Conservation (phyloP, 2,113 vertebrate species). For the Bubo bubo region DNA sequence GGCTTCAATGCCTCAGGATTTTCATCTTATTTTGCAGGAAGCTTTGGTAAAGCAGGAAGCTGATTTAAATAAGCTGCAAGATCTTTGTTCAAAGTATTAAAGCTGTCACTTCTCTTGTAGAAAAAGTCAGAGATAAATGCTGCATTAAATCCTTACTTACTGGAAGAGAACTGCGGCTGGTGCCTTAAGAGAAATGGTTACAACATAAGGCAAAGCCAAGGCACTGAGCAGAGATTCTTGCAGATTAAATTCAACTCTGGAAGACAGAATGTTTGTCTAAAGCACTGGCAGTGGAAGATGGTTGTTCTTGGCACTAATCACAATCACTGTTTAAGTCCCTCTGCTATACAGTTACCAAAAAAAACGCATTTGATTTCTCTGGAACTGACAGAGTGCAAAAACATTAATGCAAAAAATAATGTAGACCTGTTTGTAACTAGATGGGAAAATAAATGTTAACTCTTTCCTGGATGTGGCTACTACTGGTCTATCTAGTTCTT, state of each 20-base stretch:
- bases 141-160: background rate
- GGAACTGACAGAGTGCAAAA: background rate
- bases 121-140: background rate
- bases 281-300: background rate
- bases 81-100: background rate
- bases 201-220: background rate
- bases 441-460: background rate
- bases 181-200: background rate
- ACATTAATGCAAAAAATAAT: background rate
- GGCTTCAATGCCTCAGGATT: background rate
- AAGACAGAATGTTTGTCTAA: conserved; percentile 62
- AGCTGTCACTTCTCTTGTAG: background rate
- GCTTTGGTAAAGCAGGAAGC: background rate
- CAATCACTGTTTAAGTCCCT: background rate
- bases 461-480: background rate
- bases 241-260: conserved; percentile 16
- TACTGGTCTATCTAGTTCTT: background rate
- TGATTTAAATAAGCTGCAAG: background rate
- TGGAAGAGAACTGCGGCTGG: background rate
- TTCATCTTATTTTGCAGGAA: background rate
- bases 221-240: background rate
- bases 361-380: conserved; percentile 47
- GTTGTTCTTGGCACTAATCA: conserved; percentile 50
- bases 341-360: conserved; percentile 26
- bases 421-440: background rate